phyloP scores from a whole-genome alignment of 2,888 invertebrate species.

The Tipula vernalis region DNA sequence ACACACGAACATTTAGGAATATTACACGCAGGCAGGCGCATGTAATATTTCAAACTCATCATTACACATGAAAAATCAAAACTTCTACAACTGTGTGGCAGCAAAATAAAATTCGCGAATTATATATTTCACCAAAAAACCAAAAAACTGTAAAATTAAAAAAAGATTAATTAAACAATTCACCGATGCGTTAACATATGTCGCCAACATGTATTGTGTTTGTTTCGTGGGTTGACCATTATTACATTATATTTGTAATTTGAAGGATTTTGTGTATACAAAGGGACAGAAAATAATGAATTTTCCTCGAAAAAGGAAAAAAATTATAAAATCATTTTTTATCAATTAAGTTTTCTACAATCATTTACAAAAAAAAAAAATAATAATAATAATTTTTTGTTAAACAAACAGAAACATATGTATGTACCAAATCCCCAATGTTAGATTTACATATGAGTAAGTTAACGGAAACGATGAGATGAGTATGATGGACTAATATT shows the following conservation, averaged over 20 bases:
- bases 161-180: not conserved
- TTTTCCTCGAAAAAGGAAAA: not conserved
- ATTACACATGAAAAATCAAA: not conserved
- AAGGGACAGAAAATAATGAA: not conserved
- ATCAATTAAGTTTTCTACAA: not conserved
- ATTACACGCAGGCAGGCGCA: not conserved
- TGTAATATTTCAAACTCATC: not conserved
- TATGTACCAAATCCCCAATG: not conserved
- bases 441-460: not conserved
- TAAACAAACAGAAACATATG: slow-evolving; percentile 4
- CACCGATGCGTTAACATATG: not conserved
- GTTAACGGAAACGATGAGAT: not conserved
- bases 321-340: not conserved
- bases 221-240: not conserved
- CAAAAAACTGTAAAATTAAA: not conserved
- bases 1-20: not conserved
- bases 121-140: not conserved
- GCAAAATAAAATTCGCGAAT: not conserved
- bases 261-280: not conserved
- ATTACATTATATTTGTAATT: not conserved
- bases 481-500: not conserved
- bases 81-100: not conserved
- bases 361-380: no score
- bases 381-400: not conserved
- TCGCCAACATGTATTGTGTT: not conserved